Evolutionary conservation across 92 coral and sea anemone species (phyloP), one percentile per base, ranked within the genome.

Genomic region (Epizoanthus rinbou): DNA sequence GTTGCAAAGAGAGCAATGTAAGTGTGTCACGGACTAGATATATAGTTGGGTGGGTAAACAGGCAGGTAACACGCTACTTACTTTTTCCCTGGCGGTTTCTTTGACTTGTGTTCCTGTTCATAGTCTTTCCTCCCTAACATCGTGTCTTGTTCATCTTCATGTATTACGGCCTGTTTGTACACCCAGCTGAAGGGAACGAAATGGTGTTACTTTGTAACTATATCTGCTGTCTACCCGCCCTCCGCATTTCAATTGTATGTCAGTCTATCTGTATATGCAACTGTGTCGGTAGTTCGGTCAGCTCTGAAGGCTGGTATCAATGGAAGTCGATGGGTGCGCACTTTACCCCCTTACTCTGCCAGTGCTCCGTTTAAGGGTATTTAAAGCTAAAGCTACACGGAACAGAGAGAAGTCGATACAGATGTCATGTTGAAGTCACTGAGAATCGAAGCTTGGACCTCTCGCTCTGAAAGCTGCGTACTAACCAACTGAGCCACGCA

Each of bases 91-190:
- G 86, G 70, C n/a, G 76, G 69, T 39, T 57, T 66, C 82, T 84
- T 86, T 14, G 78, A 53, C 24, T 59, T 72, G 57, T 80, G 80
- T 37, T 89, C 97, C 16, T 85, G 82, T 0, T 81, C 69, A 82
- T 81, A 92, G 80, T 87, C 95, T 64, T 84, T 90, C 14, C 92
- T 90, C 25, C 85, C 94, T 6, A 85, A 80, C 83, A 93, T 76
- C 54, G 86, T 82, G 15, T 85, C 86, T 50, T 91, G 93, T 80
- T 96, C 90, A 54, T 94, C 98, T 35, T 94, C 84, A 45, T 94
- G 99, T 4, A 96, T 86, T 22, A 96, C 98, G 8, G 98, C 99
- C 78, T 96, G 99, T 57, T 88, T 91, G 88, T 96, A 89, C 69
- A 96, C 99, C 99, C 99, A 96, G 67, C 99, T 96, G 65, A n/a